phyloP scores from a whole-genome alignment of 2,797 vertebrate species.

The Danio jaintianensis region DNA sequence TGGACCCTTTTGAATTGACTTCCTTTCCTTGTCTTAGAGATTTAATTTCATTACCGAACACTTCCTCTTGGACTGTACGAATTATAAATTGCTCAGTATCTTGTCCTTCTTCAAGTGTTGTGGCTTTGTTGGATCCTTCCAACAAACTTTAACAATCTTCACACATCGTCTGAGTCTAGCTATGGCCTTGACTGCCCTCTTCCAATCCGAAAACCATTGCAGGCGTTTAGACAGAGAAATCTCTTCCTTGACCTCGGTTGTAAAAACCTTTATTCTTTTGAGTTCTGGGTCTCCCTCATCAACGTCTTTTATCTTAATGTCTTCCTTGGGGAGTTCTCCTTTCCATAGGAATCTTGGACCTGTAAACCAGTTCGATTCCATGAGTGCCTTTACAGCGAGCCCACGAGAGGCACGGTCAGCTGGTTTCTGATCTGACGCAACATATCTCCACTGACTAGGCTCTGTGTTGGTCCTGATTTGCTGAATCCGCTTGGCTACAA shows the following conservation, averaged over 20 bases:
- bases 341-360: not conserved
- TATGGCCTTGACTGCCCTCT: slow-evolving; percentile 46
- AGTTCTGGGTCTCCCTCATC: not conserved
- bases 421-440: not conserved
- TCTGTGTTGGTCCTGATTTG: not conserved
- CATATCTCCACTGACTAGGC: not conserved
- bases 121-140: not conserved
- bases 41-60: slow-evolving; percentile 50
- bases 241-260: slow-evolving; percentile 7
- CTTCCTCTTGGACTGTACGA: slow-evolving; percentile 23
- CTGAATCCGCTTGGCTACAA: not conserved
- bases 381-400: not conserved
- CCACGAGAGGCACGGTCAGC: not conserved
- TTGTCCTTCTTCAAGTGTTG: slow-evolving; percentile 21
- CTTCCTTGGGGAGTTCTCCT: not conserved
- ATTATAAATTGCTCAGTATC: slow-evolving; percentile 38
- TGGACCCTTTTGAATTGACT: not conserved
- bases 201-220: slow-evolving; percentile 56
- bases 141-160: slow-evolving; percentile 5
- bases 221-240: slow-evolving; percentile 45
- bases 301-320: not conserved
- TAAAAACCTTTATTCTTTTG: slow-evolving; percentile 4
- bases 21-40: slow-evolving; percentile 13
- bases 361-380: not conserved
- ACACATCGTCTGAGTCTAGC: slow-evolving; percentile 37